Percentiles rank a stretch among this genome's conserved stretches.
These are phyloP conservation scores for Calidris pygmaea DNA, from an alignment of 2,113 vertebrate species.

Conservation along the genomic window DNA sequence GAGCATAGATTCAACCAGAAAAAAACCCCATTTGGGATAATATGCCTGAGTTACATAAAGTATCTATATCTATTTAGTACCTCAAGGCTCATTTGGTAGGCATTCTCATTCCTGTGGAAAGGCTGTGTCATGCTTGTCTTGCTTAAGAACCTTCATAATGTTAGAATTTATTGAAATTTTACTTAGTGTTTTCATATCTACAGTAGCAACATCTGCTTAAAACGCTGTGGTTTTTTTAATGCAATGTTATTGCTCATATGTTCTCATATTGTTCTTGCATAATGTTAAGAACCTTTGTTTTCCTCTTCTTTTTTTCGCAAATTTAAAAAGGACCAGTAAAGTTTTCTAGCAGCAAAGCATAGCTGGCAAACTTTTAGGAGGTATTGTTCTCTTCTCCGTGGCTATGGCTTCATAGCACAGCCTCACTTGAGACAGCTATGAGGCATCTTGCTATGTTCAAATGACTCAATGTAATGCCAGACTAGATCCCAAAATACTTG, in stretches of 20 bases:
- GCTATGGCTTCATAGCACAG: background rate
- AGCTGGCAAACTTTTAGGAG: background rate
- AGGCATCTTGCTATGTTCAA: background rate
- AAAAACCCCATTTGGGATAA: background rate
- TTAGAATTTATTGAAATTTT: background rate
- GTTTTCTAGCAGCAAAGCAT: background rate
- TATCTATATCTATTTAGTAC: background rate
- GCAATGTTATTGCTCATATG: background rate
- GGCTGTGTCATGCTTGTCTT: background rate
- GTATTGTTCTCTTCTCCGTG: background rate
- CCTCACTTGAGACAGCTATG: background rate
- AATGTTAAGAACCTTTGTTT: background rate
- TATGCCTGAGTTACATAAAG: background rate
- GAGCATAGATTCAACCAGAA: background rate
- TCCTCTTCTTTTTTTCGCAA: background rate
- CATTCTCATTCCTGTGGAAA: background rate
- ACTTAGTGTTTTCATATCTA: background rate
- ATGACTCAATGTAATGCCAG: background rate
- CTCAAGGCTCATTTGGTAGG: background rate
- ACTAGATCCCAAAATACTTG: background rate
- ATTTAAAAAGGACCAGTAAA: background rate
- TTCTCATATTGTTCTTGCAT: background rate
- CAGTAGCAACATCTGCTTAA: background rate
- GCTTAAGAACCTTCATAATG: background rate
- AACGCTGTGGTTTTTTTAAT: background rate